A percentile compares a stretch with the other conserved stretches of the same genome.
Evolutionary conservation across 2,888 invertebrate genomes (phyloP).

Genomic region (Eupithecia subumbrata): DNA sequence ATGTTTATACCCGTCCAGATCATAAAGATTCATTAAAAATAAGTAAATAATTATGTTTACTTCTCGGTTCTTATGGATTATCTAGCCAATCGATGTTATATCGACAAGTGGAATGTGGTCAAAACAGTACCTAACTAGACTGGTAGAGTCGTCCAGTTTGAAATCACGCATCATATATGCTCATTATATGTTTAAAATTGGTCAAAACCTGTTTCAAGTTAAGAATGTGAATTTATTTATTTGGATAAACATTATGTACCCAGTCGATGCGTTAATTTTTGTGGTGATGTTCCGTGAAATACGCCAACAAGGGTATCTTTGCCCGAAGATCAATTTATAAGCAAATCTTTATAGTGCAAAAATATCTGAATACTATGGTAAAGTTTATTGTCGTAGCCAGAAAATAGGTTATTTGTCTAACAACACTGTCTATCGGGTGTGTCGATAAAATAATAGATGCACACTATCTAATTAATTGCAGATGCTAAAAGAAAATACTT

Average conservation of each 20-base stretch:
- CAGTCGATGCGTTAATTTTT: background rate
- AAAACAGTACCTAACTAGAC: background rate
- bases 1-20: slow-evolving; percentile 14
- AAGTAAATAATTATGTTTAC: background rate
- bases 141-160: background rate
- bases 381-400: too few species aligned
- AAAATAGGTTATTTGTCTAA: too few species aligned
- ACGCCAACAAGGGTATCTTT: too few species aligned
- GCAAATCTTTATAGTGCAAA: too few species aligned
- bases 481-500: too few species aligned
- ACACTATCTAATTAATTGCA: too few species aligned
- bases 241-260: background rate
- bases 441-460: too few species aligned
- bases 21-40: background rate
- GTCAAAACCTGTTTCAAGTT: background rate
- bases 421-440: too few species aligned
- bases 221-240: background rate
- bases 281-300: too few species aligned
- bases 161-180: too few species aligned
- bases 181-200: background rate
- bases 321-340: too few species aligned
- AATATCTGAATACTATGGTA: too few species aligned
- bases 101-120: background rate
- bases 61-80: background rate
- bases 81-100: background rate